Conservation (phyloP, 2,113 vertebrate species). For the Butorides virescens region DNA sequence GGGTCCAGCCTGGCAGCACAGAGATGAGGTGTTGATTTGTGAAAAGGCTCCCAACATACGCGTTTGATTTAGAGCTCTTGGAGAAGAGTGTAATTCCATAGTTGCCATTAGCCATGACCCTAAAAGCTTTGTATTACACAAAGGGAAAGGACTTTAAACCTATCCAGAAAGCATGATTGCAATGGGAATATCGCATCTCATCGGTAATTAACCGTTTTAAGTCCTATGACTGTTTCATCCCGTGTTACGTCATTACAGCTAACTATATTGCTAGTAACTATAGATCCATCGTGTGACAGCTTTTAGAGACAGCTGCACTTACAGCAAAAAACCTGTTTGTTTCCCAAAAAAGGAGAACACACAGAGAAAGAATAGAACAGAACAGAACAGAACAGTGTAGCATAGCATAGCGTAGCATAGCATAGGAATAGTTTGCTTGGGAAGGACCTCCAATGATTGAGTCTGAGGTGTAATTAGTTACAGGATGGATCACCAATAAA, state of each 20-base stretch:
- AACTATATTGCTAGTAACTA: neutral
- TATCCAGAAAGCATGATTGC: neutral
- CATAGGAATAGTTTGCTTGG: neutral
- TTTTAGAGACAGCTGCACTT: neutral
- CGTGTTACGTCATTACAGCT: neutral
- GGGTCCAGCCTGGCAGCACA: neutral
- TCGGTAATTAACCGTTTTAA: neutral
- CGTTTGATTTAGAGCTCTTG: neutral
- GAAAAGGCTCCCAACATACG: neutral
- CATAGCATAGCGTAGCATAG: neutral
- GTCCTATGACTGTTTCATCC: neutral
- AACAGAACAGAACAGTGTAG: too few species aligned
- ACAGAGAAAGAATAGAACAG: neutral
- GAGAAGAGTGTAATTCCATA: neutral
- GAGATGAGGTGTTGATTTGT: neutral
- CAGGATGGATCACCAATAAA: neutral
- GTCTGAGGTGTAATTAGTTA: neutral
- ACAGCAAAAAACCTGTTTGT: neutral
- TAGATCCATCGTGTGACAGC: neutral
- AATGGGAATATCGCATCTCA: neutral
- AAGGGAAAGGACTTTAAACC: neutral
- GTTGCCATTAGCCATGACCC: neutral
- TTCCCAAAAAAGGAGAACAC: neutral
- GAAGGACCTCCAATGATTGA: neutral
- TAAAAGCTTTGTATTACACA: neutral